Base-by-base conservation (phyloP, 2,888 invertebrate species). In the Lithophane socia region DNA sequence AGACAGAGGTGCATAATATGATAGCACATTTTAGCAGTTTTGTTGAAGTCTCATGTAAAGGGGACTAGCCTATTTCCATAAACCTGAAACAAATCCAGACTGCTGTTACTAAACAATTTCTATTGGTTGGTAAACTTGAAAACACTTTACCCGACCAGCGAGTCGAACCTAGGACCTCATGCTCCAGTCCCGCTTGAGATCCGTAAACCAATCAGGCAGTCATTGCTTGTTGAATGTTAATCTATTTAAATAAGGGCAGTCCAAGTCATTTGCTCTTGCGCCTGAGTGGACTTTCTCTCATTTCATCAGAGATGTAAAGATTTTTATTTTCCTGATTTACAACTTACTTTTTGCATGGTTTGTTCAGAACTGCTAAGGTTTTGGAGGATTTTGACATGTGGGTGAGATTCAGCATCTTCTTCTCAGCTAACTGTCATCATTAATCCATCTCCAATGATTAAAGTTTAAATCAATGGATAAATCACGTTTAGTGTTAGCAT, bases 201-300 rank as follows among this genome's bases (percentile, higher is more conserved):
- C 37, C 37, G 8, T 49, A 12, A 66, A 18, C 12, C 8, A 44
- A 42, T 7, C 7, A 72, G 24, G 4, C 44, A 56, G 16, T 56
- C 12, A 9, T 56, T 44, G 54, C n/a, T 47, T 73, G n/a, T 71
- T 54, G 52, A 44, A 69, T 49, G n/a, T 37, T n/a, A 49, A 69
- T 70, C 24, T 44, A 52, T 72, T 24, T 18, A 47, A 73, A 24
- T 63, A 49, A 64, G 37, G 60, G 29, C 10, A 37, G 37, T 69
- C 12, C 29, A 49, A 10, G 12, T 54, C 58, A 68, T 73, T 69
- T n/a, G 10, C 58, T 77, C 29, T 79, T 64, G 42, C 29, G 24
- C 13, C 8, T 56, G 79, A 68, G 37, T 64, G 68, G 12, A 37
- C 47, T 18, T 58, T 4, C 52, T 18, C 16, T 37, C 29, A 42